Evolutionary conservation across 2,113 vertebrate genomes (phyloP), one percentile per base, ranked within the genome.

Genomic region (Orycteropus afer): DNA sequence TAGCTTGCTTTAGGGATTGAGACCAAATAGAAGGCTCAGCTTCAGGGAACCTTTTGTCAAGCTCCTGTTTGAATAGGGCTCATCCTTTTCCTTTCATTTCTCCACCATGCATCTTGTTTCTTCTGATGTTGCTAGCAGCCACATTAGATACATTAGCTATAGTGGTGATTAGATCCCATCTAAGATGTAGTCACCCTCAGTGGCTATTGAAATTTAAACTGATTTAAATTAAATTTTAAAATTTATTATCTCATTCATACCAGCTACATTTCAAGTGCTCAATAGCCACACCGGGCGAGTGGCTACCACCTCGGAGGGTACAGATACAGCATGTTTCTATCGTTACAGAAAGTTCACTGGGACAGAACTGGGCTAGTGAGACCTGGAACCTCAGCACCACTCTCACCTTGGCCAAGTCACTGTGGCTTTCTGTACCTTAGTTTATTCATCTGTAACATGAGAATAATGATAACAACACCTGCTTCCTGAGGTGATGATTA

Each of bases 11-110:
- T 86, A 88, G 63, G 71, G 61, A 69, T 22, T 74, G 32, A 89
- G 86, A 91, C 42, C 80, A 93, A 96, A 93, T 49, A 27, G 77
- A 87, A 90, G 59, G 15, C 55, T 86, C 45, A 37, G 69, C 63
- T 71, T 32, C 29, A 23, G n/a, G 53, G n/a, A 69, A 74, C 10
- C 17, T 76, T 94, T 74, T 47, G n/a, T 71, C 76, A 45, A 69
- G 51, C 67, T 91, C 29, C 8, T 67, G 67, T 92, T 90, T 80
- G 83, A 76, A n/a, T 13, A 61, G 80, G 87, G 22, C 42, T 87
- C 20, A 13, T 40, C 9, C 20, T 94, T 81, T 63, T 59, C 65
- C 49, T 45, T 18, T 25, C 51, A 79, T 61, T 51, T 29, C 47
- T 0, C 12, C 18, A 34, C 40, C 25, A 23, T 3, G 34, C 73